Evolutionary conservation across 2,797 vertebrate genomes (phyloP).

Genomic region (Gambusia yucatana): DNA sequence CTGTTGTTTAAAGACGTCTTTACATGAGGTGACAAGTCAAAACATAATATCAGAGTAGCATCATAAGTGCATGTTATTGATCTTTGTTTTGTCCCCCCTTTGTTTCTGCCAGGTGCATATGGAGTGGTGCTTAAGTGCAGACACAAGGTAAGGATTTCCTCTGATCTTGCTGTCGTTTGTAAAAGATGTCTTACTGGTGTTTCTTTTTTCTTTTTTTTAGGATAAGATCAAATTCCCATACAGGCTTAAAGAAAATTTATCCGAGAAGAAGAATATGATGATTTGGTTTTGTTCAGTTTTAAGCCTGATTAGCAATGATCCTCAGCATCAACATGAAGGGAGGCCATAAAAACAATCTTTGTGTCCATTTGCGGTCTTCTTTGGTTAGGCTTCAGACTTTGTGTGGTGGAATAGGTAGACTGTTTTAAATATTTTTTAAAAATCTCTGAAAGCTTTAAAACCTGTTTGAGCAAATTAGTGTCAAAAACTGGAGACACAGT

Average conservation of each 20-base stretch:
- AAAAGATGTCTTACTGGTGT: background rate
- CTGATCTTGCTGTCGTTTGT: background rate
- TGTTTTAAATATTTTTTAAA: background rate
- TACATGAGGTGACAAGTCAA: constrained; percentile 27
- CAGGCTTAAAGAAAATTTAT: background rate
- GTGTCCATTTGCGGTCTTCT: background rate
- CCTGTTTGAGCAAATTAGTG: background rate
- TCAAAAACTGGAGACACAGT: background rate
- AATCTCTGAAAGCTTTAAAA: background rate
- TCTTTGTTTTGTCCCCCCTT: constrained; percentile 24
- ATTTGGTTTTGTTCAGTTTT: background rate
- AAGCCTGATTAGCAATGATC: background rate
- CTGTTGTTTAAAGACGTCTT: constrained; percentile 32
- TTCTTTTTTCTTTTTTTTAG: background rate
- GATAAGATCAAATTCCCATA: background rate
- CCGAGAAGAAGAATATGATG: background rate
- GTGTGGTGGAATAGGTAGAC: background rate
- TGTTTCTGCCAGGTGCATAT: constrained; percentile 77
- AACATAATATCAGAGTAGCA: constrained; percentile 40
- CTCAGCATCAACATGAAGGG: background rate
- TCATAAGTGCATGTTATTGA: constrained; percentile 24
- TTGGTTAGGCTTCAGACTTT: background rate
- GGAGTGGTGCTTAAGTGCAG: constrained; percentile 87
- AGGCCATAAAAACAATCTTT: background rate
- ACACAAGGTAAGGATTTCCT: constrained; percentile 80